phyloP scores from a whole-genome alignment of 2,888 invertebrate species.

The Rhynchonema sp. region DNA sequence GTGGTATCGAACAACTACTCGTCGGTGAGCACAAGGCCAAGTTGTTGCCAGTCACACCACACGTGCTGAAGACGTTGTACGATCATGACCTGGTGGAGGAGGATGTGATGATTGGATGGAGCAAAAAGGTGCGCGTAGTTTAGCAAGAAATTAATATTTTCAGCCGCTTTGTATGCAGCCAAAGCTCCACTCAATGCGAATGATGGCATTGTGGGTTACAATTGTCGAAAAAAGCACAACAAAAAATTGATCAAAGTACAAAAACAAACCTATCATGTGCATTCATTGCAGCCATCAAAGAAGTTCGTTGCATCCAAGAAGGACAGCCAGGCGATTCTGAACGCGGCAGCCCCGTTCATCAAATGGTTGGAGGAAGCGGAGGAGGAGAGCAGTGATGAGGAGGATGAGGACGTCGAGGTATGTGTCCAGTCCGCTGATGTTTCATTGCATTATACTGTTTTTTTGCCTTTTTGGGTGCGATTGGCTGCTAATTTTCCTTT shows the following conservation, averaged over 20 bases:
- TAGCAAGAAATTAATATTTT: no score
- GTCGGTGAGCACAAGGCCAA: constrained; percentile 31
- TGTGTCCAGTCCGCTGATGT: no score
- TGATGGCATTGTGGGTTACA: no score
- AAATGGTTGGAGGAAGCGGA: constrained; percentile 85
- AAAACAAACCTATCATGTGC: no score
- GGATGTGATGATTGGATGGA: constrained; percentile 81
- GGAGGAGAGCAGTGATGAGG: constrained; percentile 59
- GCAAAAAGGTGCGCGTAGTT: constrained; percentile 65
- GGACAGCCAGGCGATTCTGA: constrained; percentile 61
- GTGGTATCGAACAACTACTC: constrained; percentile 73
- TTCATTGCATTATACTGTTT: no score
- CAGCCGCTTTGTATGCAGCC: no score
- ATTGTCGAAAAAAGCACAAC: no score
- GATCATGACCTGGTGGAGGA: constrained; percentile 87
- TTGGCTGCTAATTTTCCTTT: no score
- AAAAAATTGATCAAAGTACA: no score
- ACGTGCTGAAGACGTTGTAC: constrained; percentile 72
- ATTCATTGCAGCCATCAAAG: constrained; percentile 39
- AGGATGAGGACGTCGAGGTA: constrained; percentile 45
- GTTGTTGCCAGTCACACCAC: constrained; percentile 68
- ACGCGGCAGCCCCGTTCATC: constrained; percentile 71
- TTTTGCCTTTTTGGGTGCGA: no score
- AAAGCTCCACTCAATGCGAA: no score
- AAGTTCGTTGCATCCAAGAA: constrained; percentile 72